Percentiles rank a stretch among this genome's conserved stretches.
Evolutionary conservation across 1,140 invertebrate genomes (phyloP).

Genomic region (Diachasmimorpha longicaudata): DNA sequence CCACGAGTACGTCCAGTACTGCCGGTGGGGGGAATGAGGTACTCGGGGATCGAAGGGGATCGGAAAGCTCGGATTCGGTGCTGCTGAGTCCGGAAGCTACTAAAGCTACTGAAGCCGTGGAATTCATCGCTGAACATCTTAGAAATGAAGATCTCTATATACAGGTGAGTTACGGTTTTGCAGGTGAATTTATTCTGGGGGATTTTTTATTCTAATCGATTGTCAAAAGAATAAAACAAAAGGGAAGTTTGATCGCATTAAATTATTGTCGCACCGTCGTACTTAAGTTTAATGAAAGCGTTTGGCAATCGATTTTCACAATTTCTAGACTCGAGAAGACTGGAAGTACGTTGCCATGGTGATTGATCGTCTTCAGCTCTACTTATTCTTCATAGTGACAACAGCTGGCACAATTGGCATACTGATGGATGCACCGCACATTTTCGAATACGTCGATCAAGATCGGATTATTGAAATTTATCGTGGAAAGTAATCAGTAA

Average conservation of each 20-base stretch:
- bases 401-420: slow-evolving; percentile 95
- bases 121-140: slow-evolving; percentile 97
- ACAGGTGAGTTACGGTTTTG: slow-evolving; percentile 85
- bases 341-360: slow-evolving; percentile 99
- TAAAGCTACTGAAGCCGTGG: slow-evolving; percentile 95
- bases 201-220: background rate
- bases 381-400: slow-evolving; percentile 97
- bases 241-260: too few relatives aligned
- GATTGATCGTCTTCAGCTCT: slow-evolving; percentile 95
- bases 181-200: too few relatives aligned
- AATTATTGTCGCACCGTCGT: too few relatives aligned
- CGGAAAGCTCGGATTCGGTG: slow-evolving; percentile 89
- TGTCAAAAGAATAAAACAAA: too few relatives aligned
- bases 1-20: slow-evolving; percentile 67
- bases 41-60: slow-evolving; percentile 75
- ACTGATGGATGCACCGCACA: slow-evolving; percentile 98
- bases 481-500: slow-evolving; percentile 77
- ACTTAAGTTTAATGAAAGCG: too few relatives aligned
- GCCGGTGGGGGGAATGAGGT: slow-evolving; percentile 65
- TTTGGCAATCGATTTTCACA: too few relatives aligned
- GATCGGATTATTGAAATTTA: slow-evolving; percentile 95
- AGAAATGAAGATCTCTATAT: slow-evolving; percentile 96
- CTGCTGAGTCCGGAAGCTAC: slow-evolving; percentile 90
- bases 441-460: slow-evolving; percentile 98
- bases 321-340: slow-evolving; percentile 90